Evolutionary conservation across 2,113 vertebrate genomes (phyloP).

Genomic region (Ibidorhyncha struthersii): DNA sequence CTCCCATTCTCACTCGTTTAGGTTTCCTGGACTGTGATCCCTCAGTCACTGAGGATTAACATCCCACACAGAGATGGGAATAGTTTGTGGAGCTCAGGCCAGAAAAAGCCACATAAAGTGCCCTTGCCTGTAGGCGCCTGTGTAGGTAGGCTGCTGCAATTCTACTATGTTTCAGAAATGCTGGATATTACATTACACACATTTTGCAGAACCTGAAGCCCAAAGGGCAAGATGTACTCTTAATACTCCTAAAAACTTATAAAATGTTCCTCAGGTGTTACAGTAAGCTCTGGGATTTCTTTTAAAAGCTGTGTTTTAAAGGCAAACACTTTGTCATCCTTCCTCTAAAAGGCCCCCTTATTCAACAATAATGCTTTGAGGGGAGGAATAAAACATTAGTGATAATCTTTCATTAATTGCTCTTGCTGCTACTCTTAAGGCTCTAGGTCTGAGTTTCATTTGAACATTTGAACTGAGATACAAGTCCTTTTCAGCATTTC

Average conservation of each 20-base stretch:
- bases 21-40: neutral
- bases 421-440: neutral
- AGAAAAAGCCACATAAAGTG: neutral
- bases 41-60: neutral
- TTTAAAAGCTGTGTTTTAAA: constrained; percentile 10
- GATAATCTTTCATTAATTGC: neutral
- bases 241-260: neutral
- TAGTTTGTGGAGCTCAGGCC: neutral
- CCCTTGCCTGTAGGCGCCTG: neutral
- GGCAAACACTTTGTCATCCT: neutral
- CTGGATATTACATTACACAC: neutral
- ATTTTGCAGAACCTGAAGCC: neutral
- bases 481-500: neutral
- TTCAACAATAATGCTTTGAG: neutral
- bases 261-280: neutral
- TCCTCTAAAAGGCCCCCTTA: neutral
- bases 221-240: neutral
- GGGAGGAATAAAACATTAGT: neutral
- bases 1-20: neutral
- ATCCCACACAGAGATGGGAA: neutral
- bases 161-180: neutral
- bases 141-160: neutral
- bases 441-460: neutral
- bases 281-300: neutral
- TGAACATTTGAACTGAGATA: neutral